Base-by-base conservation (phyloP, 2,888 invertebrate genomes). In the Pediacus dermestoides region DNA sequence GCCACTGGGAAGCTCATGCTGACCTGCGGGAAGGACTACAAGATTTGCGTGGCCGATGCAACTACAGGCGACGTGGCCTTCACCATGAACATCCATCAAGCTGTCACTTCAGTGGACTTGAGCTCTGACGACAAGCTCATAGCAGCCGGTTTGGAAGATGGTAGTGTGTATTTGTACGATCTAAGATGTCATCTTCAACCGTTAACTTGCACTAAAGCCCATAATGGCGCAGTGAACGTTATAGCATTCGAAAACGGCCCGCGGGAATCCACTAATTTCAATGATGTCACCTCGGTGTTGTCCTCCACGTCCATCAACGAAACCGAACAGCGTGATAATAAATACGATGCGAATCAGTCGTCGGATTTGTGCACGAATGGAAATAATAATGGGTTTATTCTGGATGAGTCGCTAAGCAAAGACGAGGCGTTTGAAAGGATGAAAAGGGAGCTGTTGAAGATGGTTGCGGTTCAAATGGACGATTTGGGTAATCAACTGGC, bases 141-240 rank as follows among this genome's bases (percentile, higher is more conserved):
- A 9, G 63, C 57, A 1, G 56, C 61, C 2, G 66, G 63, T 4
- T 39, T 58, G 4, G 55, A 55, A 28, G 55, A 60, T 31, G 67
- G 67, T 4, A 48, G 50, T 15, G 42, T 66, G 2, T 58, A 56
- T 35, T 35, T 66, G 1, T 67, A 63, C 45, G 62, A 67, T 34
- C 42, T 63, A 14, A 49, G 55, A 35, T 54, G 60, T 33, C 53
- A 57, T 2, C 38, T 63, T 12, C 54, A 58, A 21, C 63, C 63
- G 1, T 25, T 62, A 10, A 37, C 42, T 2, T 44, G 35, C 10
- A 38, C 44, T 4, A 53, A 51, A 35, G 37, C 53, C 0, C 64
- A 65, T 35, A 42, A 44, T 3, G 22, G 42, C 4, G 13, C 52
- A 1, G 51, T 58, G 1, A 45, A 44, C 25, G 42, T 16, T 6